Base-by-base conservation (phyloP, 2,113 vertebrate genomes). In the Aramus guarauna region DNA sequence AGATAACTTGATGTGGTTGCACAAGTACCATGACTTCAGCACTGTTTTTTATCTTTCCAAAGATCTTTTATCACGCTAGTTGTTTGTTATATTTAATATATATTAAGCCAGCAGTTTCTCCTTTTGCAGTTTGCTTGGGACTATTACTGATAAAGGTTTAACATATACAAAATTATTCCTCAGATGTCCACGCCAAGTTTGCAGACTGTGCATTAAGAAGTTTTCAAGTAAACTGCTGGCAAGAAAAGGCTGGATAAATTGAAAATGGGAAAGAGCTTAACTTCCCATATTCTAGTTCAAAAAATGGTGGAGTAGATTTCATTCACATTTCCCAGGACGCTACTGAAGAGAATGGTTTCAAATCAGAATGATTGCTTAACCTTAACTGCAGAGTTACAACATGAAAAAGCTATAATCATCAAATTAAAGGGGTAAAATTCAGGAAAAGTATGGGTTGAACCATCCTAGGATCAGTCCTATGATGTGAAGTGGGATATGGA, bases 351-450 rank as follows among this genome's bases (percentile, higher is more conserved):
- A 76, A 88, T 36, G 41, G 53, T 79, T 95, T 95, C 29, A 9
- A 84, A 66, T 81, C 26, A 87, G 84, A 90, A 80, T 77, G 77
- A 87, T 76, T 93, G 53, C 62, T 96, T 90, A 96, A 73, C 36
- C 62, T 90, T 90, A 94, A 90, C 84, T 66, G 53, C 50, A 82
- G 81, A 90, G 73, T 90, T 92, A 88, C 41, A 17, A 82, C 45
- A 95, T 85, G 53, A 82, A 73, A 36, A 29, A 88, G n/a, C 58
- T 94, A 82, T 93, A 96, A 97, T 96, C 77, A 94, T 97, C 89
- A 90, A 93, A 95, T 96, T 97, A 92, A 95, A 89, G 60, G 18
- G 50, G 74, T 85, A 85, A 95, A 53, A 94, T 85, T 92, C 90
- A 85, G 64, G 60, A 60, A 55, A 71, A 91, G 52, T 86, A 76